phyloP scores from a whole-genome alignment of 2,113 vertebrate species.

The Channa maculata region DNA sequence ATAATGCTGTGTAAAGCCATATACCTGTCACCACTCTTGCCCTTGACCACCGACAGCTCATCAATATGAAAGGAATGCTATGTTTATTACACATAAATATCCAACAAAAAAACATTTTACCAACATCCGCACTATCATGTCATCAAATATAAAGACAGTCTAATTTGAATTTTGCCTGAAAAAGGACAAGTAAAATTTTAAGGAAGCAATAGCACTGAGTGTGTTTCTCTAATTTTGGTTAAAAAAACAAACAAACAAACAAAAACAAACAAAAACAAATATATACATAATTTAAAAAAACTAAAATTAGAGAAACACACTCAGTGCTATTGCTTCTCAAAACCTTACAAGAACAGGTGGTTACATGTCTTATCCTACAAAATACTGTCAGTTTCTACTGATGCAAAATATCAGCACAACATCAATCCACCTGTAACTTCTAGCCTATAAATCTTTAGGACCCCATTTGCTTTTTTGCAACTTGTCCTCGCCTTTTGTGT shows the following conservation, averaged over 20 bases:
- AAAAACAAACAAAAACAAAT: too few species aligned
- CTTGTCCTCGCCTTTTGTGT: not conserved
- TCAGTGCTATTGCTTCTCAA: not conserved
- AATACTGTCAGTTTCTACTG: not conserved
- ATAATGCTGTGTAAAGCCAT: constrained; percentile 5
- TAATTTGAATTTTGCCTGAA: not conserved
- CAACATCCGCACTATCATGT: not conserved
- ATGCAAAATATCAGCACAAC: not conserved
- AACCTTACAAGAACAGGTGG: too few species aligned
- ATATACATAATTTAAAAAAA: too few species aligned
- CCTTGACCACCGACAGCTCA: constrained; percentile 39
- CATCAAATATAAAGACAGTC: not conserved
- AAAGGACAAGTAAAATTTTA: not conserved
- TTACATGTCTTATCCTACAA: not conserved
- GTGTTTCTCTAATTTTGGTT: too few species aligned
- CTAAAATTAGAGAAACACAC: too few species aligned
- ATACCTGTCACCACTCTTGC: not conserved
- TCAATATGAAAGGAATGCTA: not conserved
- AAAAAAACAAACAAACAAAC: too few species aligned
- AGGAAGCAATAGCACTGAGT: not conserved
- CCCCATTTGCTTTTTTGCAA: not conserved
- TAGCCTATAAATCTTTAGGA: not conserved
- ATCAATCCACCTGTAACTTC: not conserved
- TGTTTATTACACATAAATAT: not conserved
- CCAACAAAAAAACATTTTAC: not conserved